Evolutionary conservation across 1,140 invertebrate genomes (phyloP), one percentile per base, ranked within the genome.

Genomic region (Apis cerana): DNA sequence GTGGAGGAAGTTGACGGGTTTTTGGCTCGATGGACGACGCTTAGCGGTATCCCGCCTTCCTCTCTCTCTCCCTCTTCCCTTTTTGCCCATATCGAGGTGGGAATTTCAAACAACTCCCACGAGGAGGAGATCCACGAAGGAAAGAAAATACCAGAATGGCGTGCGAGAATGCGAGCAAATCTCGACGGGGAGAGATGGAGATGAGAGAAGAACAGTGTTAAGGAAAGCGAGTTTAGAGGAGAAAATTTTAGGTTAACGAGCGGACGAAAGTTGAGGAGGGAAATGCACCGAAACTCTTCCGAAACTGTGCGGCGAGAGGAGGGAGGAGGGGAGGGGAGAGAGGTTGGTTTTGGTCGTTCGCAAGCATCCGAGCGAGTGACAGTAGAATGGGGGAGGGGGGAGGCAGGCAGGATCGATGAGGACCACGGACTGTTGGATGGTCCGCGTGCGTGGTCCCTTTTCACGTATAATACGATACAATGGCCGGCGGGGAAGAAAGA

Each of bases 301-400:
- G 79, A 61, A 74, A 65, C 58, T 70, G 61, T 54, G 23, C 59
- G 77, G 56, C n/a, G n/a, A n/a, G n/a, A n/a, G n/a, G n/a, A n/a
- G n/a, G n/a, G 2, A 33, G 33, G 3, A 33, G 33, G 33, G 0
- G 33, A 33, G 33, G 33, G 33, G 33, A 4, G 27, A 27, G 27
- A 27, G 27, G 27, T 88, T 88, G 80, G 86, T 88, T 88, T 89
- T 33, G 33, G 2, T 33, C 33, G 3, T 4, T 88, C 80, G 82
- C 83, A 83, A 88, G 80, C 88, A 88, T 88, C 77, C 80, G 64
- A 50, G 69, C 48, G 86, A 58, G 74, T 88, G 86, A 88, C 87
- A 88, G 86, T 58, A 88, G 87, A 89, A 89, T 89, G 81, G 86
- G 81, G 86, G 65, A 84, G 74, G 43, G 58, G 33, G 56, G 2